Percentiles rank a stretch among this genome's conserved stretches.
These are phyloP conservation scores for Exaiptasia diaphana DNA, from an alignment of 64 coral and sea anemone species.

Conservation along the genomic window DNA sequence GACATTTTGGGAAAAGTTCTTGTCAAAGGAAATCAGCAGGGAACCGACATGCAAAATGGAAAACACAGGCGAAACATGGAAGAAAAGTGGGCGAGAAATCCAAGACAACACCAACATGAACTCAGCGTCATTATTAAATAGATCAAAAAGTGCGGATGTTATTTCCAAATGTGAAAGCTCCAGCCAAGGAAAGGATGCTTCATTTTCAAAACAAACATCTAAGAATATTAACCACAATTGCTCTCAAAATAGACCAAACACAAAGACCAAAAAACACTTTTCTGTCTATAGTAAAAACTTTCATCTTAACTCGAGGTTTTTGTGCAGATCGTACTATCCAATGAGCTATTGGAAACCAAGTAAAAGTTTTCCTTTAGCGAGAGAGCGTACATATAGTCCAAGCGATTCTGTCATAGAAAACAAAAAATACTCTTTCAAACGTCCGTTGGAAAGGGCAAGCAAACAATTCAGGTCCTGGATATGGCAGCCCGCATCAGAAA, in stretches of 20 bases:
- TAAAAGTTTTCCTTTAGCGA: neutral
- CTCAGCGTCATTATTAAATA: neutral
- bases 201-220: too few species aligned
- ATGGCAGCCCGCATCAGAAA: conserved; percentile 1
- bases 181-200: too few species aligned
- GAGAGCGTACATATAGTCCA: neutral
- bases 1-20: neutral
- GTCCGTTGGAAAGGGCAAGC: too few species aligned
- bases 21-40: neutral
- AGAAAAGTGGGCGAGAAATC: neutral
- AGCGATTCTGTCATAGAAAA: too few species aligned
- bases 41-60: neutral
- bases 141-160: neutral
- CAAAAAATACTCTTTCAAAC: too few species aligned
- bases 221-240: too few species aligned
- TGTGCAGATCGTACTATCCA: conserved; percentile 1
- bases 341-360: neutral
- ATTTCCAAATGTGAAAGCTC: too few species aligned
- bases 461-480: neutral
- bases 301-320: conserved; percentile 6
- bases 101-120: neutral
- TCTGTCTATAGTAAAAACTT: conserved; percentile 8
- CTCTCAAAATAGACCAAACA: neutral
- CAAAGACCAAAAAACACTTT: neutral
- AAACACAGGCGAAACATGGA: neutral